Evolutionary conservation across 1,140 invertebrate species (phyloP).

Genomic region (Helicorthomorpha holstii): DNA sequence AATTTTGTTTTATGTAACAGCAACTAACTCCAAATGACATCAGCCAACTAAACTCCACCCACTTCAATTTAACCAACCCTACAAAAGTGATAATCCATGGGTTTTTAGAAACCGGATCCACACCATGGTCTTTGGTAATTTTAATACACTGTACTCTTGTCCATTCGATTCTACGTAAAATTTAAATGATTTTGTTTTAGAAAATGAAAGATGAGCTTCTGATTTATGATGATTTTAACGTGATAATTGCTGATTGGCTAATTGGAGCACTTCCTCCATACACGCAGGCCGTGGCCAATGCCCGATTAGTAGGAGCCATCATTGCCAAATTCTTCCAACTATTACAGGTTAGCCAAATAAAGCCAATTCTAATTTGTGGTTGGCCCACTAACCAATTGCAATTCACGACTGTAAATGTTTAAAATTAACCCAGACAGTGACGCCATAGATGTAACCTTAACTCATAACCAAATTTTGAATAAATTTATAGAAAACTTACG

Average conservation of each 20-base stretch:
- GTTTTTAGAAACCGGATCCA: constrained; percentile 61
- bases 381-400: no score
- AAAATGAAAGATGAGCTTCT: constrained; percentile 43
- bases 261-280: constrained; percentile 69
- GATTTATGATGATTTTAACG: constrained; percentile 45
- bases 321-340: constrained; percentile 47
- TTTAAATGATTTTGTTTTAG: constrained; percentile 17
- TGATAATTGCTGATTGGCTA: constrained; percentile 68
- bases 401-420: no score
- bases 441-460: not conserved
- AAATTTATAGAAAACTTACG: not conserved
- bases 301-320: constrained; percentile 64
- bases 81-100: constrained; percentile 61
- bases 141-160: not conserved
- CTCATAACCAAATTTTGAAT: not conserved
- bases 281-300: constrained; percentile 75
- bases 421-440: no score
- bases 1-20: constrained; percentile 2
- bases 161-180: not conserved
- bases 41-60: constrained; percentile 4
- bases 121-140: constrained; percentile 46
- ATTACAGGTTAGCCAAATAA: constrained; percentile 28
- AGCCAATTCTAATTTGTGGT: not conserved
- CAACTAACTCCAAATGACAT: not conserved
- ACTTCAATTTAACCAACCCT: constrained; percentile 21